A percentile compares a stretch with the other conserved stretches of the same genome.
Evolutionary conservation across 2,113 vertebrate species (phyloP).

Genomic region (Saccopteryx bilineata): DNA sequence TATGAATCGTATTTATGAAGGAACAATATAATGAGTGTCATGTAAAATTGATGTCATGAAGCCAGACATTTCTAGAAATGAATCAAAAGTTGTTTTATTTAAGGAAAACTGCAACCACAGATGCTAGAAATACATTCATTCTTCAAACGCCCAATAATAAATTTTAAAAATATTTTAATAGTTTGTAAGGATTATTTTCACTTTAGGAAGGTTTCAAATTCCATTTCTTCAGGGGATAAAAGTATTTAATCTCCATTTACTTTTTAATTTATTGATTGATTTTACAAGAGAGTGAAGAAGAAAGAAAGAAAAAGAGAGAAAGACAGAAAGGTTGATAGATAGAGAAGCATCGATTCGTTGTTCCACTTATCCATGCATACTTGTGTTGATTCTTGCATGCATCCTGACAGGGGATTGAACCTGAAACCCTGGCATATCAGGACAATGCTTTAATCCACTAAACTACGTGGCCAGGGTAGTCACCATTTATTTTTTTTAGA

Average conservation of each 20-base stretch:
- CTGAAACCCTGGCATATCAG: no score
- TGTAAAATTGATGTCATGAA: slow-evolving; percentile 20
- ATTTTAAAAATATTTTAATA: slow-evolving; percentile 27
- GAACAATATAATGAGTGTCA: neutral
- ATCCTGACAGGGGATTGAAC: no score
- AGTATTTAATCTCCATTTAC: neutral
- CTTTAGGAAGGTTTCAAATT: slow-evolving; percentile 53
- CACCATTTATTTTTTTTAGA: slow-evolving; percentile 59
- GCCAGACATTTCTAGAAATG: slow-evolving; percentile 31
- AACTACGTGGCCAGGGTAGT: no score
- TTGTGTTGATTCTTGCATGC: no score
- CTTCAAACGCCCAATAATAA: neutral
- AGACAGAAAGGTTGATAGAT: no score
- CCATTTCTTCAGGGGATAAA: slow-evolving; percentile 43
- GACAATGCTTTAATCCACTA: no score
- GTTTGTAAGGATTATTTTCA: slow-evolving; percentile 36
- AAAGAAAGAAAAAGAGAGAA: no score
- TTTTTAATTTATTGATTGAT: neutral
- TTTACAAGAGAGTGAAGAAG: no score
- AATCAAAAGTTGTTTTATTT: slow-evolving; percentile 34
- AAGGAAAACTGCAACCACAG: slow-evolving; percentile 27
- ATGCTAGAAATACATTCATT: slow-evolving; percentile 22
- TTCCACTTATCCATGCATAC: no score
- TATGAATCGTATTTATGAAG: slow-evolving; percentile 10
- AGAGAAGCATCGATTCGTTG: no score